A percentile compares a stretch with the other conserved stretches of the same genome.
Evolutionary conservation across 2,113 vertebrate species (phyloP).

Genomic region (Trogon melanurus): DNA sequence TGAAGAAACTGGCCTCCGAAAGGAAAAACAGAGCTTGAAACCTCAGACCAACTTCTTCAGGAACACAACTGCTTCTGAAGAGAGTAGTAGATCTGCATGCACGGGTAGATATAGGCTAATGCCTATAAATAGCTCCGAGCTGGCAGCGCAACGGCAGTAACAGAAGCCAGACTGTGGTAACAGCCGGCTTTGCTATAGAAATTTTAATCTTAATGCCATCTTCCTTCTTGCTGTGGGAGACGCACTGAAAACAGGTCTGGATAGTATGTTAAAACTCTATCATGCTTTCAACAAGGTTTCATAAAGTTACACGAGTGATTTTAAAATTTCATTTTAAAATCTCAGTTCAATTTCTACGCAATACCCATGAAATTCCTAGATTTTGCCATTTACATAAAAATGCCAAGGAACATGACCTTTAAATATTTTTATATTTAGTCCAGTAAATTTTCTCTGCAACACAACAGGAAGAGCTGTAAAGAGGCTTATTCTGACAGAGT

Average conservation of each 20-base stretch:
- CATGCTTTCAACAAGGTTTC: constrained; percentile 12
- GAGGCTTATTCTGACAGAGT: not conserved
- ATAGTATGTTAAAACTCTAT: not conserved
- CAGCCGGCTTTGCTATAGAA: constrained; percentile 23
- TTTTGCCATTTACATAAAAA: not conserved
- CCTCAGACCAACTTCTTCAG: constrained; percentile 26
- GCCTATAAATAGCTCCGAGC: constrained; percentile 26
- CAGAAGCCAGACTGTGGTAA: constrained; percentile 49
- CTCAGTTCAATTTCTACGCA: not conserved
- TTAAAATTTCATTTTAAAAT: not conserved
- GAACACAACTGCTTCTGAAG: constrained; percentile 33
- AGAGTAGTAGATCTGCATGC: not conserved
- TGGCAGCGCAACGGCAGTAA: not conserved
- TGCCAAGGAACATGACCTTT: not conserved
- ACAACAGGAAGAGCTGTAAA: not conserved
- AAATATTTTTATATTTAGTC: not conserved
- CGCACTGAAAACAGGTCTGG: not conserved
- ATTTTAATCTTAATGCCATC: constrained; percentile 42
- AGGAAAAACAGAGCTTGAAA: not conserved
- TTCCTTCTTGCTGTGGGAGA: constrained; percentile 30
- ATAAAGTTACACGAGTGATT: not conserved
- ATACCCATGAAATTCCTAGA: not conserved
- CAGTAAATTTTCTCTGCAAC: not conserved
- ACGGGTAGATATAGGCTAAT: constrained; percentile 16
- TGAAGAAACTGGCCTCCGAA: constrained; percentile 21